Evolutionary conservation across 1,140 invertebrate species (phyloP), one percentile per base, ranked within the genome.

Genomic region (Pogonognathellus flavescens): DNA sequence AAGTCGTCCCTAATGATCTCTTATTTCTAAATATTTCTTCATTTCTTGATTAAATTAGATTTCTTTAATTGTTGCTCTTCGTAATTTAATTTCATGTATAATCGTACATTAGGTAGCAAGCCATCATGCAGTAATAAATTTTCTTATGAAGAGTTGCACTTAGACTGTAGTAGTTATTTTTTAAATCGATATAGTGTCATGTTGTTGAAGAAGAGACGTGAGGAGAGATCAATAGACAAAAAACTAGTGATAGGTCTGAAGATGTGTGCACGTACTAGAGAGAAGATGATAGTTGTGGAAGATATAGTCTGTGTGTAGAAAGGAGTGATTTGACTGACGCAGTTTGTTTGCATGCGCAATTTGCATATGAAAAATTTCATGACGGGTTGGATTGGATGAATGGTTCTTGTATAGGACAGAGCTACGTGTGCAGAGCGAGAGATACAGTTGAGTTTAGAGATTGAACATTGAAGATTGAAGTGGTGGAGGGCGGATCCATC

Each of bases 311-410:
- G 14, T 6, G 81, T n/a, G 14, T 8, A 59, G 53, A 82, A 22
- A 7, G 57, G 11, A 60, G 59, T 57, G 81, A 82, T 82, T 20
- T 20, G 22, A 52, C 80, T 72, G 66, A 72, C 31, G 70, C 25
- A 76, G 70, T 76, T 60, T 59, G 81, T 62, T 53, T 84, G 60
- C 83, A 84, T 84, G 83, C 83, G 83, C 83, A 31, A 84, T 84
- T 84, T 84, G 83, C 83, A 84, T 84, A 84, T 84, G 83, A 84
- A 84, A 84, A 70, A 84, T 70, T 83, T 52, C 41, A 41, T 72
- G 31, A 60, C n/a, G 83, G 31, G 81, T 41, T 60, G 57, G 80
- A 81, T 81, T 81, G 80, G 31, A 76, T 81, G 80, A 55, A 57
- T 53, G 50, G 80, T 81, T 81, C 18, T 81, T 18, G 80, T 57